A percentile compares a stretch with the other conserved stretches of the same genome.
These are phyloP conservation scores for Caenorhabditis imperialis DNA, from an alignment of 2,888 invertebrate species.

Conservation along the genomic window DNA sequence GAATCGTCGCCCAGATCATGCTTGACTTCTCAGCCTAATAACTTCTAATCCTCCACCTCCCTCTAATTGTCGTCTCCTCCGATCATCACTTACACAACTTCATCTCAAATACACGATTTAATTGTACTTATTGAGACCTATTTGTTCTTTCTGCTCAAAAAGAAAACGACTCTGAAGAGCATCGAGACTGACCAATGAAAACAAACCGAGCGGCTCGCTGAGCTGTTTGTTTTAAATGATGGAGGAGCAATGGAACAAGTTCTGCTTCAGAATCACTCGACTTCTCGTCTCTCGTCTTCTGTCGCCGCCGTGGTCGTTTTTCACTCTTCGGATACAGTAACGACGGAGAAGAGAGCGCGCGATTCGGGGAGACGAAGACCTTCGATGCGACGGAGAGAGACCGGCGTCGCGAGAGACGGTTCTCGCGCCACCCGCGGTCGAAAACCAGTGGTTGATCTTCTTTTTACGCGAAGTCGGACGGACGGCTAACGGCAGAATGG, in stretches of 20 bases:
- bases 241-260: slow-evolving; percentile 37
- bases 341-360: slow-evolving; percentile 7
- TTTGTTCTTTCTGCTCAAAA: slow-evolving; percentile 26
- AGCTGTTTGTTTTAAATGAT: slow-evolving; percentile 30
- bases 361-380: slow-evolving; percentile 24
- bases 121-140: slow-evolving; percentile 19
- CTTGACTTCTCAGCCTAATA: slow-evolving; percentile 43
- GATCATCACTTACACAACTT: slow-evolving; percentile 1
- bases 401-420: slow-evolving; percentile 27
- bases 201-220: slow-evolving; percentile 6
- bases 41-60: not conserved
- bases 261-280: not conserved
- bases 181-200: slow-evolving; percentile 47
- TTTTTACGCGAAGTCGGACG: slow-evolving; percentile 35
- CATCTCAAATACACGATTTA: slow-evolving; percentile 10
- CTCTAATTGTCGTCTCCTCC: not conserved
- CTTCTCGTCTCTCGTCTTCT: not conserved
- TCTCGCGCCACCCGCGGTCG: slow-evolving; percentile 47
- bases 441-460: slow-evolving; percentile 60
- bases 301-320: slow-evolving; percentile 22
- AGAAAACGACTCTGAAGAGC: slow-evolving; percentile 39
- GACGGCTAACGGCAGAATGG: no score
- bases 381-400: slow-evolving; percentile 27
- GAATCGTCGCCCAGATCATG: slow-evolving; percentile 47
- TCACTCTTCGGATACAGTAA: slow-evolving; percentile 46